Evolutionary conservation across 2,797 vertebrate genomes (phyloP).

Genomic region (Clarias fuscus): DNA sequence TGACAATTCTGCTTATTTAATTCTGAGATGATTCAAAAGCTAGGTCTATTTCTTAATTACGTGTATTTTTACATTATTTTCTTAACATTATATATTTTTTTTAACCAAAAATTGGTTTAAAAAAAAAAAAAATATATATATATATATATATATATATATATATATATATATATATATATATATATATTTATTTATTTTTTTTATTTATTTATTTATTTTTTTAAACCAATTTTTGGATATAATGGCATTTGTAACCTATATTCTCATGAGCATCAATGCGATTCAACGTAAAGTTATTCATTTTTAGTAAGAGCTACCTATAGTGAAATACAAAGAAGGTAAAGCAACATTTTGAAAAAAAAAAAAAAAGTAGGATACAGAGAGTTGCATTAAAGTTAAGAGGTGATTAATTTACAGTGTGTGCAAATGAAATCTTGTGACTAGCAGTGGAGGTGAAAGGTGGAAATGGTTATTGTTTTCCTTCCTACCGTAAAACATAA

Average conservation of each 20-base stretch:
- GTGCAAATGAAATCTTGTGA: background rate
- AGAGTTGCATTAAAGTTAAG: background rate
- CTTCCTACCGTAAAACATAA: background rate
- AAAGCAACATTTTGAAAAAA: background rate
- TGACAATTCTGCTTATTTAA: background rate
- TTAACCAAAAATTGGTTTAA: too few species aligned
- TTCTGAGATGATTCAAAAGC: background rate
- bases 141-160: too few species aligned
- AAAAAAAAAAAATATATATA: too few species aligned
- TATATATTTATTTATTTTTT: too few species aligned
- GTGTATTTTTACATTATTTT: background rate
- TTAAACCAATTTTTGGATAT: background rate
- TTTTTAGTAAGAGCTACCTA: background rate
- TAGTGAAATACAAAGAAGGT: background rate
- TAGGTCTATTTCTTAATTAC: background rate
- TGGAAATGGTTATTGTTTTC: background rate
- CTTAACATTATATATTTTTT: too few species aligned
- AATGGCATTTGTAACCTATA: background rate
- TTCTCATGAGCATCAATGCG: background rate
- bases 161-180: too few species aligned
- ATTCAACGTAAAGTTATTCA: background rate
- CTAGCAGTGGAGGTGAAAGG: background rate
- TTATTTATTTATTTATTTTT: background rate
- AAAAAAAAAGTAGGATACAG: background rate
- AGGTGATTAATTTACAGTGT: background rate